phyloP scores from a whole-genome alignment of 2,113 vertebrate species.

The Noturus placidus region DNA sequence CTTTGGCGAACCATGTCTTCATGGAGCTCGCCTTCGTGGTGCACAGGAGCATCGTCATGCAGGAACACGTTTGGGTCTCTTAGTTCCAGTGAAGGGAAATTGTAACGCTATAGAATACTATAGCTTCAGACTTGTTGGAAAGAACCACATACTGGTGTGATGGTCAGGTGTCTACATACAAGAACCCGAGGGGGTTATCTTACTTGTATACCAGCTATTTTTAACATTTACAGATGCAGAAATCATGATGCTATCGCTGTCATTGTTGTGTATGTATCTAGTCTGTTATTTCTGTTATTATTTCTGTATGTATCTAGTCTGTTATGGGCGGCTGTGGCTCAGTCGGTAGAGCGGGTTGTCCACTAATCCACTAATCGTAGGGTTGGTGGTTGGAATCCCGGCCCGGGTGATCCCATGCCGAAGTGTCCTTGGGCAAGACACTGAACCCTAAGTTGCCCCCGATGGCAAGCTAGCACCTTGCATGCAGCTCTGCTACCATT shows the following conservation, averaged over 20 bases:
- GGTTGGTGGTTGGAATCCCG: too few species aligned
- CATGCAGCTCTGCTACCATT: too few species aligned
- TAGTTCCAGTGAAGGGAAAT: not conserved
- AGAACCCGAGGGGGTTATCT: not conserved
- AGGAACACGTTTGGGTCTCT: not conserved
- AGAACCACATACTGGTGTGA: not conserved
- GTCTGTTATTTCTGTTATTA: too few species aligned
- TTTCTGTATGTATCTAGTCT: too few species aligned
- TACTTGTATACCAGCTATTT: not conserved
- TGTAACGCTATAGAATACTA: not conserved
- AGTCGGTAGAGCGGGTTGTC: too few species aligned
- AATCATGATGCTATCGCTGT: not conserved
- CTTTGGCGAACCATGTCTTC: not conserved
- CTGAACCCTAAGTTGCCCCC: too few species aligned
- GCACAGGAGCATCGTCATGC: not conserved
- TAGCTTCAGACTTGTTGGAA: not conserved
- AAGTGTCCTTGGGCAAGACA: too few species aligned
- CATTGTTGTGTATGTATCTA: not conserved
- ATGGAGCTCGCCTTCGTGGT: not conserved
- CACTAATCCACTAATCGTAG: too few species aligned
- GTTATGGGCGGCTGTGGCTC: too few species aligned
- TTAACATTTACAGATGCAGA: not conserved
- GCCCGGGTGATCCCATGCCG: too few species aligned
- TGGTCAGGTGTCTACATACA: not conserved
- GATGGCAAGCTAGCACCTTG: too few species aligned